These are phyloP conservation scores for Paracyclopina nana DNA, from an alignment of 1,140 invertebrate genomes.

Conservation along the genomic window DNA sequence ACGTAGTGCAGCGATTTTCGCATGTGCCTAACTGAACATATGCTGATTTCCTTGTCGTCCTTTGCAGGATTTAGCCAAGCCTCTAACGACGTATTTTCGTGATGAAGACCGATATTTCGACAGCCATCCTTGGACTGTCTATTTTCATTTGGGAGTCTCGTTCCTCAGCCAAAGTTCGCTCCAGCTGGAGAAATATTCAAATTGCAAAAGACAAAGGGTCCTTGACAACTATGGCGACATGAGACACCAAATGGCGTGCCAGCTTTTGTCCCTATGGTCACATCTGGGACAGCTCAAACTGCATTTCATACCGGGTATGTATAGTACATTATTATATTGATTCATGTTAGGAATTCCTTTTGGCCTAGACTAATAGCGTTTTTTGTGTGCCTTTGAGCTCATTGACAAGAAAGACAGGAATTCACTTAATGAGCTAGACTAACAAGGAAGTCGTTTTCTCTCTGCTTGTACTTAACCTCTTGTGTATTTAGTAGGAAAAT, in stretches of 20 bases:
- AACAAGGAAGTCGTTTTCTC: too few relatives aligned
- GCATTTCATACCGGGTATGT: conserved; percentile 65
- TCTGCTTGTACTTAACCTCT: too few relatives aligned
- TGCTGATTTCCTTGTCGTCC: too few relatives aligned
- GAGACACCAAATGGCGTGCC: conserved; percentile 76
- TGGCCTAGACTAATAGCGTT: too few relatives aligned
- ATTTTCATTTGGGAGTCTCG: conserved; percentile 65
- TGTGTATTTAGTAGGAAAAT: too few relatives aligned
- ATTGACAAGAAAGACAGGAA: too few relatives aligned
- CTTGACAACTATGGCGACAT: conserved; percentile 66
- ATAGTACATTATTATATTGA: too few relatives aligned
- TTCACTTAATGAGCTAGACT: too few relatives aligned
- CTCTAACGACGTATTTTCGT: conserved; percentile 61
- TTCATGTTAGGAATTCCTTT: too few relatives aligned
- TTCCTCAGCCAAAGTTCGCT: conserved; percentile 69
- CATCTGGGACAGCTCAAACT: conserved; percentile 56
- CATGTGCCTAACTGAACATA: too few relatives aligned
- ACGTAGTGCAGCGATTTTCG: too few relatives aligned
- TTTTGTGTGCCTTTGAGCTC: too few relatives aligned
- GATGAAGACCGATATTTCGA: conserved; percentile 44
- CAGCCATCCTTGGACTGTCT: conserved; percentile 63
- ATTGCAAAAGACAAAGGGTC: conserved; percentile 52
- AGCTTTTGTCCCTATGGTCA: conserved; percentile 84
- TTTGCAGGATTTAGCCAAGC: conserved; percentile 64
- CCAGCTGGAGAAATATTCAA: conserved; percentile 62